phyloP scores from a whole-genome alignment of 2,113 vertebrate species.

The Xiphophorus maculatus region DNA sequence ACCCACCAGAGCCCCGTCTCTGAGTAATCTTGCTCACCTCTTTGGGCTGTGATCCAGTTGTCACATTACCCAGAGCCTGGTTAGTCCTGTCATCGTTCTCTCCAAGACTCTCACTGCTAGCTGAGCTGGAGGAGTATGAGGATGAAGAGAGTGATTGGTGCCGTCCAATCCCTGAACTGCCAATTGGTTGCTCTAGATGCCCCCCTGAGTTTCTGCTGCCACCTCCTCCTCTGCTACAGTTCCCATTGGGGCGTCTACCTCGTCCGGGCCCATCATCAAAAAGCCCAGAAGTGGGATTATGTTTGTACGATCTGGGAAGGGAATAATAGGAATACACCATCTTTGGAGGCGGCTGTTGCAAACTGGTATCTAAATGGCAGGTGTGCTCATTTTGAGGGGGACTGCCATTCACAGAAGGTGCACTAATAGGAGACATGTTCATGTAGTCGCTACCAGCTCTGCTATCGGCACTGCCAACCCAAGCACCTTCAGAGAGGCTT shows the following conservation, averaged over 20 bases:
- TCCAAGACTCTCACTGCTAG: slow-evolving; percentile 85
- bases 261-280: slow-evolving; percentile 73
- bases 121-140: slow-evolving; percentile 83
- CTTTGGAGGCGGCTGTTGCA: slow-evolving; percentile 74
- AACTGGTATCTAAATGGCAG: slow-evolving; percentile 52
- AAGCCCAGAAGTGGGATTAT: slow-evolving; percentile 64
- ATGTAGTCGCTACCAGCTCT: slow-evolving; percentile 81
- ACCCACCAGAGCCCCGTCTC: slow-evolving; percentile 56
- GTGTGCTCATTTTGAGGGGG: slow-evolving; percentile 65
- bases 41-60: slow-evolving; percentile 56
- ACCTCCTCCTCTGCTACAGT: slow-evolving; percentile 49
- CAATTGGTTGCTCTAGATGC: slow-evolving; percentile 48
- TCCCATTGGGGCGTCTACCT: slow-evolving; percentile 66
- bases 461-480: slow-evolving; percentile 76
- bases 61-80: slow-evolving; percentile 34
- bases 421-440: slow-evolving; percentile 85
- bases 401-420: slow-evolving; percentile 77
- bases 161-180: slow-evolving; percentile 42
- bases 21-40: slow-evolving; percentile 63
- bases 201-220: slow-evolving; percentile 41
- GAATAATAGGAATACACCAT: slow-evolving; percentile 83
- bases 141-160: slow-evolving; percentile 79
- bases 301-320: slow-evolving; percentile 80
- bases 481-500: slow-evolving; percentile 58
- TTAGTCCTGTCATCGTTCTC: slow-evolving; percentile 73